Base-by-base conservation (phyloP, 2,888 invertebrate genomes). In the Anticlea derivata region DNA sequence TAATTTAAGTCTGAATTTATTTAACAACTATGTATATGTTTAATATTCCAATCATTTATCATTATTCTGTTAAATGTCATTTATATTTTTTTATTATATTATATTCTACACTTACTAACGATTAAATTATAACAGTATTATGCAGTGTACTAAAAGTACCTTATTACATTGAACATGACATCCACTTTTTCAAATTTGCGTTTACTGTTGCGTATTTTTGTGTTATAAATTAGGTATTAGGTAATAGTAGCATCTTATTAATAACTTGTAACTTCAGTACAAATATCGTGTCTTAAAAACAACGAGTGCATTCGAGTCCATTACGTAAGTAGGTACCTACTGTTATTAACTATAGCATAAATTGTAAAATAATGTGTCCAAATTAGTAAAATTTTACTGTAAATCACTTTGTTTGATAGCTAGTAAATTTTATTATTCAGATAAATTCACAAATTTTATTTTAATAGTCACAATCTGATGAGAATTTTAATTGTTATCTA, bases 211-310 rank as follows among this genome's bases (percentile, higher is more conserved):
- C n/a, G n/a, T n/a, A 17, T 17, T 17, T 4, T 3, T 17, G 2
- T 17, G 2, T 17, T 17, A 17, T 17, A 17, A 17, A 4, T 17
- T 3, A 17, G 17, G 17, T 17, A 17, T 4, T 17, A 17, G 4
- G 4, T 17, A n/a, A n/a, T n/a, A n/a, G n/a, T n/a, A n/a, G n/a
- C 17, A 3, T 17, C 4, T 35, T 48, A 48, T 27, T 35, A 27
- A 29, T 22, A 41, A 40, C 13, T 37, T 11, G 12, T 24, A 48
- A 48, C 38, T 34, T 39, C 43, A 80, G 80, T 81, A 81, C 80
- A 81, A 81, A 58, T 60, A 61, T 60, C 29, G 80, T 81, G 80
- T 80, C 80, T 80, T 80, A 68, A 60, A 64, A 70, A 75, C 71
- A 72, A 73, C 73, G 75, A 74, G 61, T 60, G 54, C 48, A 48